A percentile compares a stretch with the other conserved stretches of the same genome.
Evolutionary conservation across 2,113 vertebrate species (phyloP).

Genomic region (Apodemus speciosus): DNA sequence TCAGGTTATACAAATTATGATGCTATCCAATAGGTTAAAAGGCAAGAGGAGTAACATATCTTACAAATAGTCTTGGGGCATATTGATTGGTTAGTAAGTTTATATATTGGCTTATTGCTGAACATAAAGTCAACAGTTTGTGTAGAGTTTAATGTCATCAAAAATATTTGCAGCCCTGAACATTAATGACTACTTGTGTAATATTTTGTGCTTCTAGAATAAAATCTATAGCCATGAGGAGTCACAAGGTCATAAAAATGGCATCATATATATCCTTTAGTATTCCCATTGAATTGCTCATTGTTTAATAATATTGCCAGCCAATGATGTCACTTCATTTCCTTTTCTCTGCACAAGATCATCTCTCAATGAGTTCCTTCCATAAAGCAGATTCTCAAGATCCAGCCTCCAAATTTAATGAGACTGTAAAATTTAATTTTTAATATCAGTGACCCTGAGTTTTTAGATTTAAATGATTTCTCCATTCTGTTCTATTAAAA

Average conservation of each 20-base stretch:
- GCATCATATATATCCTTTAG: not conserved
- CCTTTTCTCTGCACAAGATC: not conserved
- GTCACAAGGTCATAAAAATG: not conserved
- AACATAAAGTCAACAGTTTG: not conserved
- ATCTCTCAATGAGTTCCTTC: not conserved
- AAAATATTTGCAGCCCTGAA: not conserved
- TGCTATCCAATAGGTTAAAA: not conserved
- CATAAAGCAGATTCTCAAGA: not conserved
- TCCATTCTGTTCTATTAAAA: not conserved
- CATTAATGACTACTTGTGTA: not conserved
- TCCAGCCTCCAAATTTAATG: not conserved
- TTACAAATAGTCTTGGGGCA: not conserved
- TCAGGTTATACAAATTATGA: not conserved
- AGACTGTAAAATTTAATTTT: not conserved
- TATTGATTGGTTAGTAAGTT: not conserved
- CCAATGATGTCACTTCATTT: not conserved
- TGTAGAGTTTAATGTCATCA: not conserved
- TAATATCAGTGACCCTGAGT: not conserved
- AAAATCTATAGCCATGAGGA: not conserved
- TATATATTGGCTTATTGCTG: not conserved
- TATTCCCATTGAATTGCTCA: not conserved
- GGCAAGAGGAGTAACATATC: not conserved
- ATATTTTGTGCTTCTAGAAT: not conserved
- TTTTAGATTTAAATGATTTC: conserved; percentile 31
- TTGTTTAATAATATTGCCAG: not conserved